phyloP scores from a whole-genome alignment of 2,888 invertebrate species.

The Drosophila prolongata region DNA sequence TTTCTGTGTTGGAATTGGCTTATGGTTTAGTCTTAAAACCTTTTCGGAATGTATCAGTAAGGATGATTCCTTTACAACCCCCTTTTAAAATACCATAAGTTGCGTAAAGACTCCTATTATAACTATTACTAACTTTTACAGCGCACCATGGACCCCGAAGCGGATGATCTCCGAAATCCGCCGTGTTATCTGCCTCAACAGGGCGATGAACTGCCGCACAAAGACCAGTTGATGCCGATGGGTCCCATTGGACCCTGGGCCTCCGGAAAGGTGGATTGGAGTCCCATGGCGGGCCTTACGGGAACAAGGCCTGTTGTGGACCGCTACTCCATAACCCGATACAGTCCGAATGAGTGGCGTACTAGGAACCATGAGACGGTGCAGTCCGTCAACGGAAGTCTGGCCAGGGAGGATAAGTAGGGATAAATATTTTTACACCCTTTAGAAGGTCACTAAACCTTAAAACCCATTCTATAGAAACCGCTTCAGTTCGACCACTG shows the following conservation, averaged over 20 bases:
- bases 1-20: too few species aligned
- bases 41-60: too few species aligned
- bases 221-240: constrained; percentile 84
- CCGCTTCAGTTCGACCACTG: constrained; percentile 88
- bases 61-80: too few species aligned
- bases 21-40: too few species aligned
- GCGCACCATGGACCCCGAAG: constrained; percentile 69
- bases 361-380: constrained; percentile 86
- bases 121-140: constrained; percentile 2
- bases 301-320: constrained; percentile 91
- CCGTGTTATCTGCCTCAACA: constrained; percentile 87
- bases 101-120: too few species aligned
- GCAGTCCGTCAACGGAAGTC: constrained; percentile 83
- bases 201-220: constrained; percentile 84
- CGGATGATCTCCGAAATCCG: constrained; percentile 78
- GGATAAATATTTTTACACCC: background rate
- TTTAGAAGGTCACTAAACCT: fast-evolving
- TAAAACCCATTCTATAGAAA: constrained; percentile 74
- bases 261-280: constrained; percentile 90
- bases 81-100: too few species aligned
- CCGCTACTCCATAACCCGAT: constrained; percentile 90
- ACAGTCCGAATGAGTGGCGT: constrained; percentile 90
- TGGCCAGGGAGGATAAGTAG: constrained; percentile 86
- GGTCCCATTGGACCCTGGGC: constrained; percentile 88
- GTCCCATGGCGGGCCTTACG: constrained; percentile 88